These are phyloP conservation scores for Pogonus chalceus DNA, from an alignment of 1,140 invertebrate species.

Conservation along the genomic window DNA sequence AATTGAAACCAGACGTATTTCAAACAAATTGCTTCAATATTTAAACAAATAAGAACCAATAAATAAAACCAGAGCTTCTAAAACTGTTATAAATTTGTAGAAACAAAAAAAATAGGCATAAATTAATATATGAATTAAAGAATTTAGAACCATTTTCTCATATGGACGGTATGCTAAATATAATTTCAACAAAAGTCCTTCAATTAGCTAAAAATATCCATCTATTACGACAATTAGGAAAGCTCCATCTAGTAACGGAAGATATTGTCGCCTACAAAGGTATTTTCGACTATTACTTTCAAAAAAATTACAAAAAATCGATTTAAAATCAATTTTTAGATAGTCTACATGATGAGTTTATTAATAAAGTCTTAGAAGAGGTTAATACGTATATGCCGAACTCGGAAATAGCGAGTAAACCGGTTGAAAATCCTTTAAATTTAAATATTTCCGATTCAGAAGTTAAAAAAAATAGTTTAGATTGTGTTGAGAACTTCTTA, in stretches of 20 bases:
- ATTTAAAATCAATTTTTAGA: conserved; percentile 14
- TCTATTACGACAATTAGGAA: conserved; percentile 24
- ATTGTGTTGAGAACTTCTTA: conserved; percentile 24
- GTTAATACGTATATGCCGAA: background rate
- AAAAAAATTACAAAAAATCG: background rate
- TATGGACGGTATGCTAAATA: conserved; percentile 21
- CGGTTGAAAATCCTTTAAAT: background rate
- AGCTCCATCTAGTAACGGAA: conserved; percentile 21
- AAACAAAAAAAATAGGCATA: no score
- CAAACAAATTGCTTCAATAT: no score
- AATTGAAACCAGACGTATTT: no score
- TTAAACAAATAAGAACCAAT: no score
- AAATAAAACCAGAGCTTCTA: no score
- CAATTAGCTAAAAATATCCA: conserved; percentile 29
- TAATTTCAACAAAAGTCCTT: conserved; percentile 23
- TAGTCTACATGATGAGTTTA: conserved; percentile 25
- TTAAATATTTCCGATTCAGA: conserved; percentile 11
- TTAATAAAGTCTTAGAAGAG: conserved; percentile 19
- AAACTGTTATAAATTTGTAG: no score
- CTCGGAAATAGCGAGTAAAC: background rate
- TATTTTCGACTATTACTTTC: background rate
- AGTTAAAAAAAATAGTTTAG: conserved; percentile 17
- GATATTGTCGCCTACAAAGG: conserved; percentile 9
- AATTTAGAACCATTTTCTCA: conserved; percentile 13
- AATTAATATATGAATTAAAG: no score